Evolutionary conservation across 2,888 invertebrate species (phyloP), one percentile per base, ranked within the genome.

Genomic region (Magallana nippona): DNA sequence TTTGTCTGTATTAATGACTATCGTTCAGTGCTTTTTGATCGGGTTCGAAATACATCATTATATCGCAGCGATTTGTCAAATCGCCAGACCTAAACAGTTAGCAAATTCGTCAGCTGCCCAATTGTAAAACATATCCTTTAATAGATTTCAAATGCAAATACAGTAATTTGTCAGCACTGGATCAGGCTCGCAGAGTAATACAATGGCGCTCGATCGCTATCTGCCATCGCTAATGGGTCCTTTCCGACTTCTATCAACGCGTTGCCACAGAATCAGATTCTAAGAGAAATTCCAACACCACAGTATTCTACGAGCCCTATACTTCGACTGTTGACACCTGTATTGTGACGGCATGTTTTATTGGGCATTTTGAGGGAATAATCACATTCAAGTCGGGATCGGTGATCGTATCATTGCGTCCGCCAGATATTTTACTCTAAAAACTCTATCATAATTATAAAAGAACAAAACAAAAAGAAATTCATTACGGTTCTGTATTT

Each of bases 131-230:
- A 71, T 10, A 27, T 71, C 71, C 22, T 71, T 71, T 71, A 71
- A 71, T 71, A 71, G 71, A 71, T 71, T 71, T 22, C 27, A 71
- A 71, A 71, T 71, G 71, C 71, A 71, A 71, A 71, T 71, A 71
- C 71, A 27, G 32, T 13, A 15, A 71, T 22, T 60, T 71, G 27
- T 27, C 71, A 71, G 71, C 71, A 71, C 27, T 71, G 71, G 71
- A 15, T 71, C 3, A 15, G 13, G 13, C 27, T 15, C 8, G 71
- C 71, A 17, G 71, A 71, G 71, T 22, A 32, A 32, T 71, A 71
- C 71, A 71, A 71, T 22, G 27, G 27, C 71, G 15, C 71, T 13
- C 32, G 71, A 71, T 71, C 71, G 71, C 32, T 71, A 71, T 71
- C 71, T 27, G 71, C 32, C 71, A 22, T 22, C 71, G 71, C 71